These are phyloP conservation scores for Leptinotarsa texana DNA, from an alignment of 1,140 invertebrate species.

Conservation along the genomic window DNA sequence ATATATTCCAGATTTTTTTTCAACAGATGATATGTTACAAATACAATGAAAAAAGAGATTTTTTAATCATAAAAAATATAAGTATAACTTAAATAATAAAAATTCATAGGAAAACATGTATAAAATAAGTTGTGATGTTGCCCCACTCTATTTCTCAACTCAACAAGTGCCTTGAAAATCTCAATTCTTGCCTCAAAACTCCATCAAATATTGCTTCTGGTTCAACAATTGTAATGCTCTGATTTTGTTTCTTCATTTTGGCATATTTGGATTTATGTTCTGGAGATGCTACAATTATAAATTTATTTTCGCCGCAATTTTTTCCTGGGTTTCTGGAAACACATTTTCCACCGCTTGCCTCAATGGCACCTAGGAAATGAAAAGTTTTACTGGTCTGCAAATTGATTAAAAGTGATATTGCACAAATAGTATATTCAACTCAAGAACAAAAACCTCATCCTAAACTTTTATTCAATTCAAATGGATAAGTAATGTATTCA, in stretches of 20 bases:
- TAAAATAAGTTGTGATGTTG: background rate
- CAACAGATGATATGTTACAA: no score
- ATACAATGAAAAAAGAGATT: no score
- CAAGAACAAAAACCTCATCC: no score
- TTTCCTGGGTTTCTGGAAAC: slow-evolving; percentile 39
- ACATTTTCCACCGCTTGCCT: slow-evolving; percentile 50
- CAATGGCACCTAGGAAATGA: slow-evolving; percentile 47
- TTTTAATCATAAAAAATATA: no score
- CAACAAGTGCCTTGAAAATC: slow-evolving; percentile 44
- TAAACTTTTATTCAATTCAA: no score
- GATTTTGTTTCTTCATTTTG: slow-evolving; percentile 48
- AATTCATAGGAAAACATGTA: no score
- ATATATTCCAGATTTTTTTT: no score
- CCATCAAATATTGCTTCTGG: slow-evolving; percentile 59
- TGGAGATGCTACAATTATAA: slow-evolving; percentile 44
- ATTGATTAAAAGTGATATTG: no score
- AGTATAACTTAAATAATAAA: no score
- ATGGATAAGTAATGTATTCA: no score
- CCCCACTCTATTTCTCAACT: slow-evolving; percentile 5
- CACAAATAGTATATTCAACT: background rate
- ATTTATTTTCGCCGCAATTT: slow-evolving; percentile 27
- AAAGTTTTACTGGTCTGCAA: no score
- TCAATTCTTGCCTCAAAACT: slow-evolving; percentile 56
- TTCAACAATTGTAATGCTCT: slow-evolving; percentile 53
- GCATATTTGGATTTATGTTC: slow-evolving; percentile 47